A percentile compares a stretch with the other conserved stretches of the same genome.
These are phyloP conservation scores for Hemicordylus capensis DNA, from an alignment of 2,113 vertebrate genomes.

Conservation along the genomic window DNA sequence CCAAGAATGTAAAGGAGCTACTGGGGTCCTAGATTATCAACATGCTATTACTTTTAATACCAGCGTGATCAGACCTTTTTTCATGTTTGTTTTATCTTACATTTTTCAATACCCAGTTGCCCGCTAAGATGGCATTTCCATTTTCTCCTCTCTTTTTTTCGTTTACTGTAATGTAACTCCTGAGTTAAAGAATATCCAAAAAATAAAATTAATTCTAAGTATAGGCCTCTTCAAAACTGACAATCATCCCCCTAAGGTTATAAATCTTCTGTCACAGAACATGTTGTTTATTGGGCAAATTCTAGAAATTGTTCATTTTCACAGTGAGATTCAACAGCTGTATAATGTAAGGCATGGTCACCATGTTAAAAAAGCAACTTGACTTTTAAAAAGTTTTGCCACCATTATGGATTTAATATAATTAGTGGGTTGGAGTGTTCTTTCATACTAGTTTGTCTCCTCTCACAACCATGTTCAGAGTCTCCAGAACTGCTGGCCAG, in stretches of 20 bases:
- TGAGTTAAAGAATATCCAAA: constrained; percentile 44
- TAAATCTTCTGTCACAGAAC: constrained; percentile 42
- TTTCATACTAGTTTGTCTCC: constrained; percentile 28
- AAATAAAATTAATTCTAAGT: constrained; percentile 3
- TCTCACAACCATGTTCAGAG: constrained; percentile 27
- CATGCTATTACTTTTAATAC: constrained; percentile 75
- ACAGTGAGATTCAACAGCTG: constrained; percentile 10
- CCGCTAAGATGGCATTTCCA: constrained; percentile 38
- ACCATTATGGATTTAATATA: constrained; percentile 17
- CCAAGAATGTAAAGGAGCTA: constrained; percentile 71
- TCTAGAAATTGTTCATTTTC: constrained; percentile 35
- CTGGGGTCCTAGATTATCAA: constrained; percentile 71
- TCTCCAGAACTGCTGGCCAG: constrained; percentile 28
- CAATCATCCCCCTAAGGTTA: constrained; percentile 33
- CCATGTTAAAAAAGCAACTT: constrained; percentile 36
- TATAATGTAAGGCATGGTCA: constrained; percentile 34
- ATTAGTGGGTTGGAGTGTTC: constrained; percentile 36
- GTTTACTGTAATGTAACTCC: constrained; percentile 48
- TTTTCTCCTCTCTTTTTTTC: constrained; percentile 18
- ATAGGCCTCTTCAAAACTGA: constrained; percentile 38
- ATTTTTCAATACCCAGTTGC: constrained; percentile 44
- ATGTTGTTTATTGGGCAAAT: constrained; percentile 46
- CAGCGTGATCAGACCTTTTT: constrained; percentile 71
- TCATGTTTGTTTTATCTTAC: constrained; percentile 71
- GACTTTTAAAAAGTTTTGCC: constrained; percentile 26